Evolutionary conservation across 2,888 invertebrate genomes (phyloP).

Genomic region (Hirtodrosophila histrioides): DNA sequence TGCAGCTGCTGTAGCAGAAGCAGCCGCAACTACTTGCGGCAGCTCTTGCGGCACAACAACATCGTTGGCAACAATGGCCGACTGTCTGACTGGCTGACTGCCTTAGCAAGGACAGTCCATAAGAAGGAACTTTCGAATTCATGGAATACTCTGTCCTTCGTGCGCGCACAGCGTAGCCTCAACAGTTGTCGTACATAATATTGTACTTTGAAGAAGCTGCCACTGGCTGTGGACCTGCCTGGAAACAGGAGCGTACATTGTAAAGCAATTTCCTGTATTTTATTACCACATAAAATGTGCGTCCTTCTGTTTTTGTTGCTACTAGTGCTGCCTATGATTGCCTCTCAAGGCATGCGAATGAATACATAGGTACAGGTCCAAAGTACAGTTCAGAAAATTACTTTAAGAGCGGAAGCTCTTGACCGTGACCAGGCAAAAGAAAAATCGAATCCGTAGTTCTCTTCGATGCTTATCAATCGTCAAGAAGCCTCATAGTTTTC

Average conservation of each 20-base stretch:
- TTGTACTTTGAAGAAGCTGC: slow-evolving; percentile 64
- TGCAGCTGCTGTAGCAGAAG: slow-evolving; percentile 26
- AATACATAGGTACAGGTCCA: slow-evolving; percentile 25
- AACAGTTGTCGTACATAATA: slow-evolving; percentile 69
- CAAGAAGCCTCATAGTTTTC: slow-evolving; percentile 10
- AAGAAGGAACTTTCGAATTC: slow-evolving; percentile 60
- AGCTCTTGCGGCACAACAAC: slow-evolving; percentile 38
- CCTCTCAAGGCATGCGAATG: slow-evolving; percentile 43
- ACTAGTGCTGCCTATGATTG: slow-evolving; percentile 43
- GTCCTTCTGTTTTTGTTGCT: slow-evolving; percentile 35
- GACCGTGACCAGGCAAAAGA: slow-evolving; percentile 18
- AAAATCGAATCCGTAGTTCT: slow-evolving; percentile 7
- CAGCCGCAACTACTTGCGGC: slow-evolving; percentile 57
- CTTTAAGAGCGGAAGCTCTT: slow-evolving; percentile 47
- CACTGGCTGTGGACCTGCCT: slow-evolving; percentile 35
- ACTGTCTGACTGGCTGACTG: slow-evolving; percentile 25
- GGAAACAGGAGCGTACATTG: slow-evolving; percentile 58
- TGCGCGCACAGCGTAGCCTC: slow-evolving; percentile 33
- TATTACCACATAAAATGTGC: slow-evolving; percentile 66
- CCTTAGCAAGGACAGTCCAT: slow-evolving; percentile 44
- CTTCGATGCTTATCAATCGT: slow-evolving; percentile 31
- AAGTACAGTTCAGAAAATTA: slow-evolving; percentile 34
- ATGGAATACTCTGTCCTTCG: slow-evolving; percentile 41
- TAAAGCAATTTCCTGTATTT: slow-evolving; percentile 75
- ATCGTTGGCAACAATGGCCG: slow-evolving; percentile 45